phyloP scores from a whole-genome alignment of 2,888 invertebrate species.

The Hemithea aestivaria region DNA sequence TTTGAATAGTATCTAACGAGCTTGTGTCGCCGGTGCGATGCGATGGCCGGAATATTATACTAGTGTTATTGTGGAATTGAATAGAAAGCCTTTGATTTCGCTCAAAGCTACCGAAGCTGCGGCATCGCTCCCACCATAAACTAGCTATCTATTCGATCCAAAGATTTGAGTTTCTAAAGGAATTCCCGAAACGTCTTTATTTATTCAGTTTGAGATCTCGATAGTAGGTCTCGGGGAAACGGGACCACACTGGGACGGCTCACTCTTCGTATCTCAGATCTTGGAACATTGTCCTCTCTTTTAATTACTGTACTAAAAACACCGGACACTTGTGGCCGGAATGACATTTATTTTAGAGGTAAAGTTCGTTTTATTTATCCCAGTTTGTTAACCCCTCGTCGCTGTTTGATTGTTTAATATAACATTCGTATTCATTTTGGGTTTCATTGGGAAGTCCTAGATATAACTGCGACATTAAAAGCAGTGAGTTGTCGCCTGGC shows the following conservation, averaged over 20 bases:
- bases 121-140: background rate
- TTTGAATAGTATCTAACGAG: too few relatives aligned
- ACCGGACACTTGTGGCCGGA: constrained; percentile 35
- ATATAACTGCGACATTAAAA: too few relatives aligned
- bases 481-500: too few relatives aligned
- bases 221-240: constrained; percentile 56
- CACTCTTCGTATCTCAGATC: constrained; percentile 64
- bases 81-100: too few relatives aligned
- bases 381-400: background rate
- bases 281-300: constrained; percentile 41
- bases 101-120: too few relatives aligned
- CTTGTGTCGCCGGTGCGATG: too few relatives aligned
- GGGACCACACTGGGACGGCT: constrained; percentile 68
- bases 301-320: constrained; percentile 53
- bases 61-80: too few relatives aligned
- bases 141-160: constrained; percentile 9
- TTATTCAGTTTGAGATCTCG: constrained; percentile 35
- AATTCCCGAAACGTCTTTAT: constrained; percentile 28
- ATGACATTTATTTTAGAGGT: constrained; percentile 42
- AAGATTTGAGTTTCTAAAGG: constrained; percentile 15
- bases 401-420: too few relatives aligned
- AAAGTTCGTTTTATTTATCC: constrained; percentile 3
- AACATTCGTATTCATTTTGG: too few relatives aligned
- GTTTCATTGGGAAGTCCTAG: too few relatives aligned
- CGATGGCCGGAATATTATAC: too few relatives aligned